Percentiles rank a stretch among this genome's conserved stretches.
phyloP scores from a whole-genome alignment of 2,888 invertebrate genomes.

The Monoplex corrugatus region DNA sequence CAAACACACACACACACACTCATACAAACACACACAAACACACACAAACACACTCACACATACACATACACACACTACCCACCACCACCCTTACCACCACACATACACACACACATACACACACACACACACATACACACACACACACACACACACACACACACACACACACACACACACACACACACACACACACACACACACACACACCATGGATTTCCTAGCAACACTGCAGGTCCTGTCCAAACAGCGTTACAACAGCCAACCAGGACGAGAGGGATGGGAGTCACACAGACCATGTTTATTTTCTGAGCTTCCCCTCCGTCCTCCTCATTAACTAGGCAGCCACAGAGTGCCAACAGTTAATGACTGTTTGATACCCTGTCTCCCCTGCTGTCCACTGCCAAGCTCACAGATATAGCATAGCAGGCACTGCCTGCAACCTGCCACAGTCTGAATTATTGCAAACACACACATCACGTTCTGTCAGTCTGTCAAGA shows the following conservation, averaged over 20 bases:
- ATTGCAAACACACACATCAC: no score
- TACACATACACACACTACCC: background rate
- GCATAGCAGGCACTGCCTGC: background rate
- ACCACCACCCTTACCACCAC: no score
- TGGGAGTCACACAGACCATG: background rate
- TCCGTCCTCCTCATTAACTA: background rate
- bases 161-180: background rate
- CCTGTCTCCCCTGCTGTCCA: background rate
- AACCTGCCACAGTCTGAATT: background rate
- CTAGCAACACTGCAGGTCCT: no score
- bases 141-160: no score
- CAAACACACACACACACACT: background rate
- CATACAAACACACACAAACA: background rate
- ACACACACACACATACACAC: no score
- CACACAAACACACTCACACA: background rate
- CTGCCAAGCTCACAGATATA: no score
- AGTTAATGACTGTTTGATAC: constrained; percentile 4
- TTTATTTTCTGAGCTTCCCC: background rate
- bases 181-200: no score
- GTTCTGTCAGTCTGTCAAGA: no score
- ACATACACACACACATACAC: background rate
- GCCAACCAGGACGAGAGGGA: background rate
- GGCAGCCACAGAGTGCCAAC: background rate
- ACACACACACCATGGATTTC: no score
- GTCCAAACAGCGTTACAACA: no score